Evolutionary conservation across 2,888 invertebrate species (phyloP).

Genomic region (Acleris sparsana): DNA sequence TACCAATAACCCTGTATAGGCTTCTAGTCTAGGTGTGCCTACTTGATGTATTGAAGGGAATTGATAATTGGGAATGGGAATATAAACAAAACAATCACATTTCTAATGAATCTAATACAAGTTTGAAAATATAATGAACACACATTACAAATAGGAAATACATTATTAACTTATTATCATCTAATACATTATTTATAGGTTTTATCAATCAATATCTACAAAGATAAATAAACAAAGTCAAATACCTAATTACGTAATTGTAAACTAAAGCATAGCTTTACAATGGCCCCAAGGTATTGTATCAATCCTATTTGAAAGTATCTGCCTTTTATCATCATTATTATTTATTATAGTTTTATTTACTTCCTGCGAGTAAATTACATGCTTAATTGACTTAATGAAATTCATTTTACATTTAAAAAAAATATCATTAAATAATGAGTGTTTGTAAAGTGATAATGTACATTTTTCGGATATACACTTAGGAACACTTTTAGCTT

Average conservation of each 20-base stretch:
- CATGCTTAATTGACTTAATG: conserved; percentile 22
- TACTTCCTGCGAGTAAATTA: conserved; percentile 16
- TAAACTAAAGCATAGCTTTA: background rate
- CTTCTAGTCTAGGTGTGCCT: background rate
- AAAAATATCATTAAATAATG: too few species aligned
- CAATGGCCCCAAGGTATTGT: conserved; percentile 29
- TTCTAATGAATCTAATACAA: too few species aligned
- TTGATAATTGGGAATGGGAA: background rate
- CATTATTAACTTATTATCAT: too few species aligned
- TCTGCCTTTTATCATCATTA: conserved; percentile 36
- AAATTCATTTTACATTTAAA: too few species aligned
- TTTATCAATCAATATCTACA: background rate
- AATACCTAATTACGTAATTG: background rate
- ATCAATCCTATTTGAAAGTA: conserved; percentile 26
- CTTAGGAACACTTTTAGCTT: too few species aligned
- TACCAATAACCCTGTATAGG: too few species aligned
- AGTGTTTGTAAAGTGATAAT: too few species aligned
- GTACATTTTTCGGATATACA: too few species aligned
- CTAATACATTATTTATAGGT: background rate
- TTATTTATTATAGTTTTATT: conserved; percentile 27
- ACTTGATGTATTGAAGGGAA: background rate
- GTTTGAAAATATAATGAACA: too few species aligned
- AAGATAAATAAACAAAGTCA: background rate
- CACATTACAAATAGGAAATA: too few species aligned
- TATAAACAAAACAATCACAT: background rate